Evolutionary conservation across 2,888 invertebrate species (phyloP), one percentile per base, ranked within the genome.

Genomic region (Lacanobia oleracea): DNA sequence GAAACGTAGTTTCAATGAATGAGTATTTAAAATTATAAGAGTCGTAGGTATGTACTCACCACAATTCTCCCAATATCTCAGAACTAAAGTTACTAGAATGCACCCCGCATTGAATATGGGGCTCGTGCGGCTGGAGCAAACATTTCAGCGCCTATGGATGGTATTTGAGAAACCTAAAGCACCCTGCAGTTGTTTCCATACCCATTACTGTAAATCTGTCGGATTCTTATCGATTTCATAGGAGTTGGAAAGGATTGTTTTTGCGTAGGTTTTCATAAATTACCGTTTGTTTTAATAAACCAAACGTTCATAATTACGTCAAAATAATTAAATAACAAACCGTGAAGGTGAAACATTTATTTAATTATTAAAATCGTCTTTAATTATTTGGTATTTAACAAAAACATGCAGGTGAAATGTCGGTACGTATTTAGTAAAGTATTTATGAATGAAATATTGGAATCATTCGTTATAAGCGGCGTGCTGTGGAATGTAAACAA

Each of bases 401-500:
- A 59, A 72, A 48, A 72, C 62, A 53, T 33, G 8, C 62, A 63
- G 40, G 51, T 79, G n/a, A 50, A 60, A 54, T 59, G 51, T 43
- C 21, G 7, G 23, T 65, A 57, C 40, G 40, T 73, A 77, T 67
- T 82, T 54, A 66, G 72, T 72, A 57, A 68, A 72, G 60, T 70
- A 65, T 79, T 75, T 68, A 72, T 74, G 57, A 65, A 66, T 81
- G 71, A 81, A 75, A 77, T 78, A 86, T 85, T 67, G 71, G 75
- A 75, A 83, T 74, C 65, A 72, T 76, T 83, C 76, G 77, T 82
- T 82, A 76, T 72, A 79, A 75, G 74, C 65, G 72, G 53, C 67
- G 68, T 72, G 75, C 80, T 79, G 81, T 79, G 56, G 51, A 73
- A 71, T 70, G 82, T 80, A 82, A 88, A 87, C 86, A 85, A 77